phyloP scores from a whole-genome alignment of 1,140 invertebrate species.

The Drosophila pandora region DNA sequence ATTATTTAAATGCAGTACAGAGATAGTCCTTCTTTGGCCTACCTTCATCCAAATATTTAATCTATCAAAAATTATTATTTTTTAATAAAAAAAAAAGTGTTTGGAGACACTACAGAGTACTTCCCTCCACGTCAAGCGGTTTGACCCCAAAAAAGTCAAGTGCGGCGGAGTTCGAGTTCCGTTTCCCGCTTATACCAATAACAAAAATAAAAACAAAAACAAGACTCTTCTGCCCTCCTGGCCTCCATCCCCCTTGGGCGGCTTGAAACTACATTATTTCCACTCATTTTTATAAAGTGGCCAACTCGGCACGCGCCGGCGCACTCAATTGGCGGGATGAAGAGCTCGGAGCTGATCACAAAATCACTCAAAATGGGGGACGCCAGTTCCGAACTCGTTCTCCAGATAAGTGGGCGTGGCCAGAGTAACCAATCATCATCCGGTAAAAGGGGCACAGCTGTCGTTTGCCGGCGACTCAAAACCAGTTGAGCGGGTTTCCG shows the following conservation, averaged over 20 bases:
- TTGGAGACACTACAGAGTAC: background rate
- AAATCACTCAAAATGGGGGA: conserved; percentile 74
- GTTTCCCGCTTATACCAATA: conserved; percentile 10
- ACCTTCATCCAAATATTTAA: no score
- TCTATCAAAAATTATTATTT: no score
- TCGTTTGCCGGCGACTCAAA: conserved; percentile 31
- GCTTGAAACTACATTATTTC: background rate
- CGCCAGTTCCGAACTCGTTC: conserved; percentile 55
- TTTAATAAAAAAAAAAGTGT: background rate
- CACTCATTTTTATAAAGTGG: conserved; percentile 22
- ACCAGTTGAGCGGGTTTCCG: conserved; percentile 76
- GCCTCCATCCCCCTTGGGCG: background rate
- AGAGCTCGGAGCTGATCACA: background rate
- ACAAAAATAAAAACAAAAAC: conserved; percentile 12
- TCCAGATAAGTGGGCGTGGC: conserved; percentile 52
- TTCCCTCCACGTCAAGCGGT: conserved; percentile 59
- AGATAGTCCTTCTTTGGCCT: background rate
- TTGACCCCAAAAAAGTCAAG: conserved; percentile 80
- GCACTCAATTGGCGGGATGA: conserved; percentile 67
- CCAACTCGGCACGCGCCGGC: conserved; percentile 71
- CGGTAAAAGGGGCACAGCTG: conserved; percentile 34
- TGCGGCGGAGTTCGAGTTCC: conserved; percentile 53
- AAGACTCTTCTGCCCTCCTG: background rate
- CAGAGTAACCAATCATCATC: conserved; percentile 71
- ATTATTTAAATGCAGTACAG: no score